Percentiles rank a stretch among this genome's conserved stretches.
Evolutionary conservation across 2,113 vertebrate species (phyloP).

Genomic region (Microcebus ravelobensis): DNA sequence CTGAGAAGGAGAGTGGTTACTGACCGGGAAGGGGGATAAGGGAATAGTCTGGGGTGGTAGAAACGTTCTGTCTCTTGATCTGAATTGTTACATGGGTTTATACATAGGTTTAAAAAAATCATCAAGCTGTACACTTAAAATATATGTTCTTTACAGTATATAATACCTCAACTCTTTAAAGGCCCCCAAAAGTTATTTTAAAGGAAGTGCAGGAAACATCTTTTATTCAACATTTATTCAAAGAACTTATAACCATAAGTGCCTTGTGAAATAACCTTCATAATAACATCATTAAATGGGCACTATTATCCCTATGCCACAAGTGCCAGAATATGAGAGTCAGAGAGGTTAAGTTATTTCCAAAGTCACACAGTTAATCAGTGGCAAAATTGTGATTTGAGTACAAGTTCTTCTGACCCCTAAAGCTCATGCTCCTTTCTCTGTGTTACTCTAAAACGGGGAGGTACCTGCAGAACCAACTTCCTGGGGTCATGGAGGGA

Average conservation of each 20-base stretch:
- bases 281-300: not conserved
- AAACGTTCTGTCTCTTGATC: not conserved
- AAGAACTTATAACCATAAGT: not conserved
- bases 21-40: not conserved
- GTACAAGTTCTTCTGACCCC: not conserved
- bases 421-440: not conserved
- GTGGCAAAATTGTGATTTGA: not conserved
- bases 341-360: not conserved
- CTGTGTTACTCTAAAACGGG: not conserved
- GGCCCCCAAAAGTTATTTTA: not conserved
- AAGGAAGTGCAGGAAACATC: not conserved
- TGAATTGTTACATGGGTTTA: not conserved
- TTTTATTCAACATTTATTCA: not conserved
- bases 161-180: not conserved
- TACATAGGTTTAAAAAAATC: not conserved
- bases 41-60: not conserved
- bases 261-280: not conserved
- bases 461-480: not conserved
- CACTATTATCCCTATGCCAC: not conserved
- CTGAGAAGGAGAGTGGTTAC: not conserved
- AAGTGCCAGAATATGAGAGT: not conserved
- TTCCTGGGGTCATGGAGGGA: not conserved
- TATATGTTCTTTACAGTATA: not conserved
- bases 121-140: not conserved
- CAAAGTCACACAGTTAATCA: not conserved